These are phyloP conservation scores for Misgurnus anguillicaudatus DNA, from an alignment of 2,113 vertebrate species.

Conservation along the genomic window DNA sequence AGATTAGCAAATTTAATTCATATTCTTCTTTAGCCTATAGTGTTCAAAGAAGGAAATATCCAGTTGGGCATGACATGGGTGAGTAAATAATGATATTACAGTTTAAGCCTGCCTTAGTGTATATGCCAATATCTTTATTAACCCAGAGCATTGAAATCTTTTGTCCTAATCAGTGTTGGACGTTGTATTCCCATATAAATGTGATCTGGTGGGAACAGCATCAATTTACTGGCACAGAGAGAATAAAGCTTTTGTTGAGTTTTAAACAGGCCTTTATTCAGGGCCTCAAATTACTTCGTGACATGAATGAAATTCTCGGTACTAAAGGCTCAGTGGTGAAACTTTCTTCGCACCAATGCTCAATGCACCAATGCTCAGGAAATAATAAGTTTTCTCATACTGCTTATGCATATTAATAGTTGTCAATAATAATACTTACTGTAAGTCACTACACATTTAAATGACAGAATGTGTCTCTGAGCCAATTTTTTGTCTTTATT, in stretches of 20 bases:
- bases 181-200: conserved; percentile 34
- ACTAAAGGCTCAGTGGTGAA: conserved; percentile 21
- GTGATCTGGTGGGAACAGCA: conserved; percentile 32
- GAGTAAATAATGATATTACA: too few species aligned
- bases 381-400: conserved; percentile 9
- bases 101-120: too few species aligned
- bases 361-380: not conserved
- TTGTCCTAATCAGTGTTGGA: conserved; percentile 16
- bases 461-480: too few species aligned
- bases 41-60: too few species aligned
- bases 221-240: conserved; percentile 5
- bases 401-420: conserved; percentile 14
- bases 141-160: not conserved
- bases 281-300: conserved; percentile 7
- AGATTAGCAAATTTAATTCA: too few species aligned
- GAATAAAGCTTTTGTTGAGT: conserved; percentile 41
- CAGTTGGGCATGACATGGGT: too few species aligned
- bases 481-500: too few species aligned
- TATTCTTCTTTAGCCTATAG: too few species aligned
- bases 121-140: conserved; percentile 13
- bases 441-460: too few species aligned
- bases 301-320: conserved; percentile 23
- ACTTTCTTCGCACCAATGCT: conserved; percentile 18
- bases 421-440: not conserved
- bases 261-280: conserved; percentile 22